Base-by-base conservation (phyloP, 2,797 vertebrate genomes). In the Lutjanus argentimaculatus region DNA sequence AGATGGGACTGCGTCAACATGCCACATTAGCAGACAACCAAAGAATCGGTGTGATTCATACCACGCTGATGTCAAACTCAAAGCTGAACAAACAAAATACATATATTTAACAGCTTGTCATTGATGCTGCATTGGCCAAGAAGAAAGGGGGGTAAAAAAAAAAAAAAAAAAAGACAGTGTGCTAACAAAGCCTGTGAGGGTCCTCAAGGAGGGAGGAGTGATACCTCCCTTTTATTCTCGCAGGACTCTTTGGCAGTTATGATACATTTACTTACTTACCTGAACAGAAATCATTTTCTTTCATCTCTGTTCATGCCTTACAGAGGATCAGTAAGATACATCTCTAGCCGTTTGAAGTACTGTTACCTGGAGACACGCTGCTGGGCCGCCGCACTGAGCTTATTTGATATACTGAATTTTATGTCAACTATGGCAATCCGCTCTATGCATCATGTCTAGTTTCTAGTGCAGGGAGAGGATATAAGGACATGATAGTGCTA, bases 201-300 rank as follows among this genome's bases (percentile, higher is more conserved):
- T 79, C 71, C 74, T 84, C 68, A 19, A 85, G 68, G 48, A 68
- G 52, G 62, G 65, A 75, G 74, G 67, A 83, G 69, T 72, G 82
- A 85, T 85, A 52, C 22, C 52, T 84, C 62, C 52, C 21, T 82
- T 87, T 87, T 87, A 76, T 84, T 87, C 87, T 76, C 72, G 6
- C 0, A 40, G 77, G 89, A 87, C 73, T 83, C 77, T 76, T 90
- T 92, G 91, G 90, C 91, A 92, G 89, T 88, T 91, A 81, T 87
- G 90, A 93, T 92, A 77, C 84, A 91, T 93, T 91, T 89, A 91
- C 88, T 92, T 93, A 85, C 90, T 91, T 83, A 90, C 82, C 87
- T 89, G 86, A 89, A 85, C 72, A 86, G 75, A 79, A 92, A 88
- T 93, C 73, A 80, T 90, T 82, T 91, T 87, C 89, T 89, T 89